Evolutionary conservation across 2,113 vertebrate species (phyloP), one percentile per base, ranked within the genome.

Genomic region (Casuarius casuarius): DNA sequence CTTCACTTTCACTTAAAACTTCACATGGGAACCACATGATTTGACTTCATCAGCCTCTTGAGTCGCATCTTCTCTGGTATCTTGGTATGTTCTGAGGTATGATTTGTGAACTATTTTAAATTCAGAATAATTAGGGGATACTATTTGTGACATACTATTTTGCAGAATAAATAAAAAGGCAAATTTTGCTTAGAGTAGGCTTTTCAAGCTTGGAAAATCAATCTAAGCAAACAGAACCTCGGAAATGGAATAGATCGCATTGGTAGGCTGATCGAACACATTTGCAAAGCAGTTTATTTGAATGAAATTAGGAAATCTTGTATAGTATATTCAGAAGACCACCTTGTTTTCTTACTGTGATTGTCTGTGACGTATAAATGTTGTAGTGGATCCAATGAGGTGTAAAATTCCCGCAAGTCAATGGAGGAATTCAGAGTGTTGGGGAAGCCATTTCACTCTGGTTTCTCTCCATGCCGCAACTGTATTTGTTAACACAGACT

Each of bases 321-420:
- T 7, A 7, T 17, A 1, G 9, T 5, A 22, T 28, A 22, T 54
- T 2, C 62, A 29, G 86, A 87, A 76, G 5, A 25, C 56, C 6
- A 0, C 19, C 26, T 90, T 38, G 4, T 40, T 38, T 70, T 80
- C 51, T 72, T 76, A 18, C 38, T 26, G 19, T 83, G 51, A 14
- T 7, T 46, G 8, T 4, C 28, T 65, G 26, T 81, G 67, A 31
- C 7, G 63, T 70, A 18, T 26, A 68, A 80, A 42, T 87, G 12
- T 75, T 23, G 76, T 44, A 44, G 26, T 13, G 16, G 28, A 26
- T 44, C 44, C 61, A 28, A 29, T 26, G 33, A 77, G 38, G 40
- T 78, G 2, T 6, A 2, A 40, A 0, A 29, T 79, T 46, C 29
- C 18, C 5, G 21, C 3, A 8, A 14, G 44, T 80, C 1, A 15